A percentile compares a stretch with the other conserved stretches of the same genome.
Conservation (phyloP, 2,113 vertebrate genomes). For the Zonotrichia leucophrys region DNA sequence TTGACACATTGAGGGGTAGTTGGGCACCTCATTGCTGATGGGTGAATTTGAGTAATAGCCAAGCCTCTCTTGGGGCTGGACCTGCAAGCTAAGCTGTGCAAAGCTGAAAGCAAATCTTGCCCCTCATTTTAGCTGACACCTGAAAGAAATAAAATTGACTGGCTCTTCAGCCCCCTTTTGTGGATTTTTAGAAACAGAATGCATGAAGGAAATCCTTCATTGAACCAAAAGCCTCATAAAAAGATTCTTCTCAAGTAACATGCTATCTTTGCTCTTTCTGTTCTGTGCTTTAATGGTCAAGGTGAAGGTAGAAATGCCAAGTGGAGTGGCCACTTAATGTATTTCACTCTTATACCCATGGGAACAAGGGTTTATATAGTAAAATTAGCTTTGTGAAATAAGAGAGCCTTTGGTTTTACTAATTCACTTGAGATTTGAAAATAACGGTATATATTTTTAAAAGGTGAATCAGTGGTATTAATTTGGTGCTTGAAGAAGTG, state of each 20-base stretch:
- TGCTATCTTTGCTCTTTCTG: not conserved
- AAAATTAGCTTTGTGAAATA: not conserved
- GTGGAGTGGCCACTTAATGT: not conserved
- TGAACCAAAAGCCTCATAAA: not conserved
- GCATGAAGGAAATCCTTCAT: not conserved
- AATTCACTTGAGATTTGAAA: not conserved
- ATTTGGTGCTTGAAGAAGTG: not conserved
- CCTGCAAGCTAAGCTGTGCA: not conserved
- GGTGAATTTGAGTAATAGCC: not conserved
- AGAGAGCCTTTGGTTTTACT: not conserved
- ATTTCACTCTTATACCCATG: not conserved
- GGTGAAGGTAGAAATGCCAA: not conserved
- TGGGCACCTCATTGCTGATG: not conserved
- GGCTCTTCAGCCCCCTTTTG: not conserved
- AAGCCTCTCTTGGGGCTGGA: not conserved
- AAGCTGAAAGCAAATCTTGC: not conserved
- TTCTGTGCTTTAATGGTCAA: not conserved
- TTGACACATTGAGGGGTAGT: not conserved
- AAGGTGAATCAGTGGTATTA: fast-evolving
- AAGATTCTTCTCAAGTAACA: not conserved
- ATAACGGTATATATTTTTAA: not conserved
- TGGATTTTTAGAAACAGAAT: not conserved
- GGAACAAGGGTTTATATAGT: not conserved
- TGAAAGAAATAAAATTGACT: not conserved
- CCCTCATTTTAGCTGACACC: not conserved